Conservation (phyloP, 2,113 vertebrate species). For the Herpetotheres cachinnans region DNA sequence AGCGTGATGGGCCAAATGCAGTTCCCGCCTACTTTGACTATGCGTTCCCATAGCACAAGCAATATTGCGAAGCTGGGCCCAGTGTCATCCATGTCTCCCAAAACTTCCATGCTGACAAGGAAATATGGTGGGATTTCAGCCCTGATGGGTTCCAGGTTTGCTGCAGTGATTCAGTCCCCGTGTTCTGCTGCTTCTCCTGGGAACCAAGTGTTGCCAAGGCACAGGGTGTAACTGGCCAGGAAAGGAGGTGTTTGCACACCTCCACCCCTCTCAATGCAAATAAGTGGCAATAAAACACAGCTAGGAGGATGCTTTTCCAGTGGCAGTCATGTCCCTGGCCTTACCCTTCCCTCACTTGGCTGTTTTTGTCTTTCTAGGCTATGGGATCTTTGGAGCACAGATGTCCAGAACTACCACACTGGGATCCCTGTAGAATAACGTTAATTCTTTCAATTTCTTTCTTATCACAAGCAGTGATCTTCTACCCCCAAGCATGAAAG, state of each 20-base stretch:
- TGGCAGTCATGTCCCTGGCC: neutral
- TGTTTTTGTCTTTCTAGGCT: neutral
- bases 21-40: neutral
- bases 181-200: neutral
- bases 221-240: neutral
- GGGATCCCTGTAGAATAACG: accelerated
- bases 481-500: neutral
- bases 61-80: neutral
- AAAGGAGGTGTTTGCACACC: neutral
- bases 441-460: neutral
- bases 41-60: accelerated
- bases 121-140: neutral
- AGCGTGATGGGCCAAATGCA: conserved; percentile 25
- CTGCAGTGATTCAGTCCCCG: neutral
- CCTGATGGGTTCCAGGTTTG: neutral
- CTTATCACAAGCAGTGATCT: neutral
- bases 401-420: neutral
- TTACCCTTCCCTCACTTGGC: neutral
- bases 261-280: neutral
- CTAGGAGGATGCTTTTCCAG: neutral
- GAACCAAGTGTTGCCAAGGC: neutral
- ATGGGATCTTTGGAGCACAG: neutral
- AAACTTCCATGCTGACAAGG: neutral
- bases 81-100: neutral
- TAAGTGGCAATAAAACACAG: neutral